These are phyloP conservation scores for Hyles lineata DNA, from an alignment of 2,888 invertebrate species.

Conservation along the genomic window DNA sequence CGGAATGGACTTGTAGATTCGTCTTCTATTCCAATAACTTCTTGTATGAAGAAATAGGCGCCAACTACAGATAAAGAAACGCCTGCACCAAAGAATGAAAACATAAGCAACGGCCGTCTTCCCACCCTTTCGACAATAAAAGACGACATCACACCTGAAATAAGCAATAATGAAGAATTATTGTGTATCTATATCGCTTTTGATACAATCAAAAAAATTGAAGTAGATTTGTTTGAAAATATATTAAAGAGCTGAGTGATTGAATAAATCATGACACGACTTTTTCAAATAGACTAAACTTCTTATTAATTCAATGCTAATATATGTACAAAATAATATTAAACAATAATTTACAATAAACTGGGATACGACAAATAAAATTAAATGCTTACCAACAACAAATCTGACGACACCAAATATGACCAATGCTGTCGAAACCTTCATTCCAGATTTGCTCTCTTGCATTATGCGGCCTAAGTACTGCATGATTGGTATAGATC, in stretches of 20 bases:
- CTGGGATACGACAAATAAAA: slow-evolving; percentile 7
- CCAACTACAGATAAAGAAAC: slow-evolving; percentile 54
- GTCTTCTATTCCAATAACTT: slow-evolving; percentile 49
- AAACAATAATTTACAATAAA: not conserved
- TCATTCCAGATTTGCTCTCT: slow-evolving; percentile 55
- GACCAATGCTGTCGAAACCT: no score
- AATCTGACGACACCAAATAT: slow-evolving; percentile 61
- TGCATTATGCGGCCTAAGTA: slow-evolving; percentile 64
- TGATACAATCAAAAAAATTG: no score
- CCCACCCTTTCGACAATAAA: slow-evolving; percentile 65
- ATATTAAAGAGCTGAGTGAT: no score
- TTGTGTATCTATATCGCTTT: not conserved
- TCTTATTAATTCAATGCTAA: no score
- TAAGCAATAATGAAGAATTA: slow-evolving; percentile 7
- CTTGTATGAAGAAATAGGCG: slow-evolving; percentile 67
- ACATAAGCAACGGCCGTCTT: slow-evolving; percentile 73
- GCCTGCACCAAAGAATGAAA: slow-evolving; percentile 63
- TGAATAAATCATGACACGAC: no score
- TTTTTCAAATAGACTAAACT: no score
- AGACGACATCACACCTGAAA: slow-evolving; percentile 67
- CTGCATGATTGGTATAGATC: slow-evolving; percentile 58
- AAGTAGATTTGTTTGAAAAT: no score
- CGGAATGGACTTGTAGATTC: slow-evolving; percentile 52
- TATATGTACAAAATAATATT: no score
- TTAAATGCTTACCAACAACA: slow-evolving; percentile 53